Base-by-base conservation (phyloP, 1,140 invertebrate species). In the Eumaeus atala region DNA sequence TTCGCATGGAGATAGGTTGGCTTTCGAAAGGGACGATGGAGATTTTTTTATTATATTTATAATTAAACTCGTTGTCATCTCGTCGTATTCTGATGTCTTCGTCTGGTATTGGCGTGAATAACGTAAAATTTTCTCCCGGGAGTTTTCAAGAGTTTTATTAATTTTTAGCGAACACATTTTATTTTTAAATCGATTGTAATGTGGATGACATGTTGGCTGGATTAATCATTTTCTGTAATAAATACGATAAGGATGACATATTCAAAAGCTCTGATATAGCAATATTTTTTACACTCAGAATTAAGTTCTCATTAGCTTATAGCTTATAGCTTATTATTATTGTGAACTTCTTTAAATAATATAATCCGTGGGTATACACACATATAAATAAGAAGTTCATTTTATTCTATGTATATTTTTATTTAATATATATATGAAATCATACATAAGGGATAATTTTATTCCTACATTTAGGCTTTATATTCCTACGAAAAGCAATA, bases 41-140 rank as follows among this genome's bases (percentile, higher is more conserved):
- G 75, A 74, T 80, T 83, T 81, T 77, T 85, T 85, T 85, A 84
- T 82, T 82, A 84, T 82, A 81, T 82, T 84, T 79, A 84, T 84
- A 85, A 85, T 83, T 85, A 85, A 85, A 83, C 82, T 82, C 72
- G 72, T 77, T 85, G 77, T 83, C 82, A 85, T 85, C 76, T 75
- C 74, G 67, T 66, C 67, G 70, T 72, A 73, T 72, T 68, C 67
- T 72, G 66, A 72, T 67, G 67, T 75, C 74, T 82, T 75, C 73
- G 72, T 68, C 77, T 84, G 80, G 76, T 77, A 83, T 81, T 84
- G 81, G 79, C 78, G 77, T 81, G 75, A 72, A 78, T 74, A 77
- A 65, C 72, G 71, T 74, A 72, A 67, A 67, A 66, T 70, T 71
- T 70, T 77, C 68, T 67, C 61, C 58, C 71, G 59, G 58, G 67